Base-by-base conservation (phyloP, 2,797 vertebrate genomes). In the Ptychobarbus kaznakovi region DNA sequence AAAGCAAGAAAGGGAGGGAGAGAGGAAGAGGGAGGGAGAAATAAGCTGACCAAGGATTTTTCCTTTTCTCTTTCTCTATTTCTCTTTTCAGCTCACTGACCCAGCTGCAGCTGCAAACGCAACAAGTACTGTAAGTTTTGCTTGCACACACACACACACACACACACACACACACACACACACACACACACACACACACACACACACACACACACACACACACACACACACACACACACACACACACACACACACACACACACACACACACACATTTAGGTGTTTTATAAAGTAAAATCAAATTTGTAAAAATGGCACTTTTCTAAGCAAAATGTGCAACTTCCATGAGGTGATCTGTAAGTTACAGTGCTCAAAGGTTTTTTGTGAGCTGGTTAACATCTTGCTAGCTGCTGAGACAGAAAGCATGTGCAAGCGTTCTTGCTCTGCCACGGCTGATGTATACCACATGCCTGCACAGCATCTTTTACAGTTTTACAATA, bases 41-140 rank as follows among this genome's bases (percentile, higher is more conserved):
- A 81, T 28, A 76, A 79, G 44, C 77, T 65, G 73, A 78, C 72
- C 53, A 22, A 46, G 73, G 73, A 80, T 42, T 75, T 69, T 80
- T 12, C 25, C 56, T 68, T 42, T 63, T 46, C 53, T 77, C 35
- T 77, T 81, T 53, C 40, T 40, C 40, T 69, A 1, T 32, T 51
- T 75, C 78, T 66, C 69, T 72, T 72, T 25, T 74, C 68, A 65
- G 66, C 73, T n/a, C 78, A 77, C 61, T 38, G 86, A 76, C 78
- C 80, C 63, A 44, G 9, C 86, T 72, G 83, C 66, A 69, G 86
- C 85, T 49, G 65, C 73, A 78, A 80, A 32, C 46, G 42, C 82
- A 82, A 66, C 73, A 70, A 81, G 32, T 65, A 32, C 63, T 49
- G 82, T 85, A 81, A 85, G 86, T 72, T 72, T 63, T 70, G 40